phyloP scores from a whole-genome alignment of 2,113 vertebrate species.

The Pedionomus torquatus region DNA sequence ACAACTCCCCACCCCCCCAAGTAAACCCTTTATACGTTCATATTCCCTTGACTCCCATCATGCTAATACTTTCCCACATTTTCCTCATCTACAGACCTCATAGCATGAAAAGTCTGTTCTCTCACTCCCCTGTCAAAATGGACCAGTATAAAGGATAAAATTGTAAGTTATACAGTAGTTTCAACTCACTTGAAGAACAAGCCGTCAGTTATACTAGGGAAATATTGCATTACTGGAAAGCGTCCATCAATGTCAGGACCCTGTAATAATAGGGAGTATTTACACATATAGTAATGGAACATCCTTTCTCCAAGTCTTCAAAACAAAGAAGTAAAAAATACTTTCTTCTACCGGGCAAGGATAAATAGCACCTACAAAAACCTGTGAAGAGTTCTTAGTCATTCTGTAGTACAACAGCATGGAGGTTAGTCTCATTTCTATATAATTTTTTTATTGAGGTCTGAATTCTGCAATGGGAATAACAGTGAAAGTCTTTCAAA shows the following conservation, averaged over 20 bases:
- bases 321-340: neutral
- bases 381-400: neutral
- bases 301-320: neutral
- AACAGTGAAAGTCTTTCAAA: neutral
- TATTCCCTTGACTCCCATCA: neutral
- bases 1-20: too few species aligned
- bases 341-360: neutral
- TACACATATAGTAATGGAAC: neutral
- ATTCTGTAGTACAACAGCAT: rapidly evolving
- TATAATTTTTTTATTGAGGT: neutral
- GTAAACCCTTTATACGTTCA: neutral
- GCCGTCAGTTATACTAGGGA: neutral
- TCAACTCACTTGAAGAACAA: neutral
- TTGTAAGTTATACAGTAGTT: neutral
- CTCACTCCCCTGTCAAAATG: neutral
- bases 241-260: neutral
- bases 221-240: neutral
- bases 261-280: neutral
- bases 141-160: neutral
- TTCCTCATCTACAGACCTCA: neutral
- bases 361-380: neutral
- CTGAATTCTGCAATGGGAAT: neutral
- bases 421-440: neutral
- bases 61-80: neutral
- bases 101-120: neutral